Base-by-base conservation (phyloP, 1,140 invertebrate species). In the Holotrichia oblita region DNA sequence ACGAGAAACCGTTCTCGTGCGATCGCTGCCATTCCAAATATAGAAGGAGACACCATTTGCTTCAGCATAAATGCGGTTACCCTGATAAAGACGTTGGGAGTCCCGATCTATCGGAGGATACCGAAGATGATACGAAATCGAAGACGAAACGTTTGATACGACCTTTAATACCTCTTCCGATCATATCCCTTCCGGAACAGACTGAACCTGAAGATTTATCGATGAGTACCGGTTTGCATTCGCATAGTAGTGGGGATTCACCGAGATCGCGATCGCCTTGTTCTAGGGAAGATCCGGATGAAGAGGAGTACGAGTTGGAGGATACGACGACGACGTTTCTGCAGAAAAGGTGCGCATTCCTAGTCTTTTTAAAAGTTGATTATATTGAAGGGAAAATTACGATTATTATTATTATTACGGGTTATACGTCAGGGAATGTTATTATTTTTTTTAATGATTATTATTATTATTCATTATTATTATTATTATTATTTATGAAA, bases 121-220 rank as follows among this genome's bases (percentile, higher is more conserved):
- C 24, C 2, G 14, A 85, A 85, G 79, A 81, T 82, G 2, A 86
- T 83, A 85, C 24, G 85, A 86, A 83, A 82, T 85, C 74, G 77
- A 81, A 84, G 14, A 88, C 82, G 80, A 87, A 84, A 79, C 78
- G 83, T 64, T 87, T 85, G 17, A 86, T 89, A 75, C 88, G 89
- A 77, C 85, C 84, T 75, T 12, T 84, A 6, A 77, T 84, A 12
- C 81, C 80, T 24, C 72, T 82, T 4, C 83, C 87, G 4, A 55
- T 86, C 41, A 84, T 88, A 4, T 83, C 89, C 61, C 82, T 92
- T 4, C 94, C 94, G 0, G 95, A 95, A 85, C 95, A 97, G 87
- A 96, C 95, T 0, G 95, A 97, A 85, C 96, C 96, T 0, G 95
- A 97, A 85, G 95, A 97, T 85, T 87, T 97, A 22, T 93, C 92